Percentiles rank a stretch among this genome's conserved stretches.
Evolutionary conservation across 2,888 invertebrate genomes (phyloP).

Genomic region (Netelia melanura): DNA sequence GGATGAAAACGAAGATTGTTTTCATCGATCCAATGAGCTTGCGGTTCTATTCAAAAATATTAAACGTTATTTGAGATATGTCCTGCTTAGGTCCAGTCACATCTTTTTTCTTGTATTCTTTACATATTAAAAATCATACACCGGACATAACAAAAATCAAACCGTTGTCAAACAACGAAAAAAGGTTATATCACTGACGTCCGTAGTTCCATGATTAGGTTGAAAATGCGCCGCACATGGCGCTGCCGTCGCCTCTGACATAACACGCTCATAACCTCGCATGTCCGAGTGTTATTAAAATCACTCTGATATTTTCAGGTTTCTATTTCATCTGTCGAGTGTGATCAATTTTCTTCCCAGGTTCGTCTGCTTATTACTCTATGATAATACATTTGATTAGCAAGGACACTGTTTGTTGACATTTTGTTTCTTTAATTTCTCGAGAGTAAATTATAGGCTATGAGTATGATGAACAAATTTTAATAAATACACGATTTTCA

Average conservation of each 20-base stretch:
- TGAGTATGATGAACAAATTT: neutral
- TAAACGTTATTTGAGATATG: too few relatives aligned
- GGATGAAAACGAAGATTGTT: conserved; percentile 8
- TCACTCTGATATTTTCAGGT: neutral
- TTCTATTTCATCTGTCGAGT: neutral
- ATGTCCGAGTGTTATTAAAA: conserved; percentile 36
- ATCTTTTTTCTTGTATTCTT: neutral
- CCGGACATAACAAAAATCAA: neutral
- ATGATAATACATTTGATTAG: too few relatives aligned
- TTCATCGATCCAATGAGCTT: neutral
- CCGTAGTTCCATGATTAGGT: neutral
- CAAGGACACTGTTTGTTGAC: neutral
- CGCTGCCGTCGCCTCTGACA: conserved; percentile 45
- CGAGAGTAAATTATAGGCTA: neutral
- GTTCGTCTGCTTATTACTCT: conserved; percentile 7
- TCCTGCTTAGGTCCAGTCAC: too few relatives aligned
- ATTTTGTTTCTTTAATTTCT: neutral
- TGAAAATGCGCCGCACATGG: neutral
- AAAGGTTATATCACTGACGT: conserved; percentile 11
- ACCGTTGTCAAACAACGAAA: neutral
- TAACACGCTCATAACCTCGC: conserved; percentile 61
- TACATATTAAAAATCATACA: neutral
- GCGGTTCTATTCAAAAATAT: too few relatives aligned
- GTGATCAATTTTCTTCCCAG: conserved; percentile 7
- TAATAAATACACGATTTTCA: conserved; percentile 1